These are phyloP conservation scores for Drosophila falleni DNA, from an alignment of 2,888 invertebrate genomes.

Conservation along the genomic window DNA sequence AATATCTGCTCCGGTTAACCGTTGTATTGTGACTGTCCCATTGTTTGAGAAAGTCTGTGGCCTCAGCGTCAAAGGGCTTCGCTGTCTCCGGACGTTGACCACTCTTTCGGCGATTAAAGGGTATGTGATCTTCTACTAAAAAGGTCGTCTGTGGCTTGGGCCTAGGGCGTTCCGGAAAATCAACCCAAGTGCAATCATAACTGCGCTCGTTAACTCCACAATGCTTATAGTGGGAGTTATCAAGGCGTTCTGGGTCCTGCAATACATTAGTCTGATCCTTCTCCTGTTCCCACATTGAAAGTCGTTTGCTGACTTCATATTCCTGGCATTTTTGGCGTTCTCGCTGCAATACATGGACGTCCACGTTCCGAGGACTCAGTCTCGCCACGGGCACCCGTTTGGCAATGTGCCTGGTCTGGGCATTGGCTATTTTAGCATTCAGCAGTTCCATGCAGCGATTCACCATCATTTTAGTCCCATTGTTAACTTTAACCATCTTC, in stretches of 20 bases:
- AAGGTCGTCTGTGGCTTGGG: neutral
- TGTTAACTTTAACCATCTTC: slow-evolving; percentile 53
- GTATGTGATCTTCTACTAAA: neutral
- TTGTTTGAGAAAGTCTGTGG: slow-evolving; percentile 40
- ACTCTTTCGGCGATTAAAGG: slow-evolving; percentile 1
- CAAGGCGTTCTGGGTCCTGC: slow-evolving; percentile 48
- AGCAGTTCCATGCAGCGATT: slow-evolving; percentile 56
- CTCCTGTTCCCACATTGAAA: slow-evolving; percentile 64
- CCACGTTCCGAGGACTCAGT: neutral
- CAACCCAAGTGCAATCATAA: slow-evolving; percentile 78
- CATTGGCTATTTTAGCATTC: slow-evolving; percentile 42
- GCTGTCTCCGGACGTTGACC: slow-evolving; percentile 40
- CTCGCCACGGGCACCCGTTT: slow-evolving; percentile 9
- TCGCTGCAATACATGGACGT: neutral
- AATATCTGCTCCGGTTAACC: slow-evolving; percentile 28
- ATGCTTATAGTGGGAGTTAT: slow-evolving; percentile 68
- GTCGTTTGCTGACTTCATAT: slow-evolving; percentile 48
- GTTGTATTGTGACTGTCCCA: slow-evolving; percentile 34
- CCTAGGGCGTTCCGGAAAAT: slow-evolving; percentile 61
- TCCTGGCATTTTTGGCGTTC: slow-evolving; percentile 50
- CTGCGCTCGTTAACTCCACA: slow-evolving; percentile 54
- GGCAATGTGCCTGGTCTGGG: slow-evolving; percentile 49
- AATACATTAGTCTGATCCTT: neutral
- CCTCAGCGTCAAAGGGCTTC: slow-evolving; percentile 27
- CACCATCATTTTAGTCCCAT: slow-evolving; percentile 48